Evolutionary conservation across 2,797 vertebrate genomes (phyloP).

Genomic region (Psittacula derbiana): DNA sequence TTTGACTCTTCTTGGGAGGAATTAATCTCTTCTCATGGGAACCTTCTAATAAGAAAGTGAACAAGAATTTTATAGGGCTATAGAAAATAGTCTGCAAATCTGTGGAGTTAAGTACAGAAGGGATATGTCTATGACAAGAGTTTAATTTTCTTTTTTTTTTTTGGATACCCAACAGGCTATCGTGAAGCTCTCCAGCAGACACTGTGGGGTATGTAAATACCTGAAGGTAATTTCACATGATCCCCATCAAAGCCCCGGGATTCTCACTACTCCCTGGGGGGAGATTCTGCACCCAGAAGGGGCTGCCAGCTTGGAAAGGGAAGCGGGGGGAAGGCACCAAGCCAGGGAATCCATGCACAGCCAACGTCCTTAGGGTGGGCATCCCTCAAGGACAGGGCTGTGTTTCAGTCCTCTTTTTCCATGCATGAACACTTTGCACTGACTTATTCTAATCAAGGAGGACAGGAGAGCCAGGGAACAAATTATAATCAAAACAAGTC

Average conservation of each 20-base stretch:
- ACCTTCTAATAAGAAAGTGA: not conserved
- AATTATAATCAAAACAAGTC: fast-evolving
- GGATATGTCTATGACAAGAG: too few species aligned
- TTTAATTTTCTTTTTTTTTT: not conserved
- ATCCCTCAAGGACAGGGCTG: not conserved
- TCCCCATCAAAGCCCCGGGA: not conserved
- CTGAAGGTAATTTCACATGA: not conserved
- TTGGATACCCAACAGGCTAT: not conserved
- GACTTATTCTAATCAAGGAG: not conserved
- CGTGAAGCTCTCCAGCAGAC: not conserved
- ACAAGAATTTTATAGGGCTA: not conserved
- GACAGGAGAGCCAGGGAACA: not conserved
- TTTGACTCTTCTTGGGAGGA: not conserved
- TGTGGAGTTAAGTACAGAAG: not conserved
- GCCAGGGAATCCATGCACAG: not conserved
- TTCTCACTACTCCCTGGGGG: not conserved
- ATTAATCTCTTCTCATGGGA: not conserved
- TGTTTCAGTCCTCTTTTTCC: not conserved
- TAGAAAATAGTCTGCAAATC: not conserved
- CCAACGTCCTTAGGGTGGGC: fast-evolving
- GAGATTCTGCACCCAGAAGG: not conserved
- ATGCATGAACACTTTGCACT: fast-evolving
- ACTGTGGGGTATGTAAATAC: not conserved
- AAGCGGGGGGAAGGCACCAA: fast-evolving
- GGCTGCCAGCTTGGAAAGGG: fast-evolving